Conservation (phyloP, 2,113 vertebrate genomes). For the Tragelaphus imberbis region DNA sequence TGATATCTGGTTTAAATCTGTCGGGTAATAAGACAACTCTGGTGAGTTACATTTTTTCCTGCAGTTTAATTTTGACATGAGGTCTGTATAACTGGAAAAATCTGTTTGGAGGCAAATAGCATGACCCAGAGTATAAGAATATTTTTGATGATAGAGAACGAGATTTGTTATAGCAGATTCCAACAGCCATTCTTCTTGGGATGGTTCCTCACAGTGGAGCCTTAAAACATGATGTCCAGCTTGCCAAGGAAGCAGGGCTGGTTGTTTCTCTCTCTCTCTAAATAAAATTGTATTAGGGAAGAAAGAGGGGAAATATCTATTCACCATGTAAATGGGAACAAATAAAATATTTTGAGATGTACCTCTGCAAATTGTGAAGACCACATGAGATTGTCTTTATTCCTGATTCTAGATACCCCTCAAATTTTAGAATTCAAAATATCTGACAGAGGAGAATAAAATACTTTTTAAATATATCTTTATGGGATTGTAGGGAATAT, state of each 20-base stretch:
- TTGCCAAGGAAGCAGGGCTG: background rate
- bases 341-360: background rate
- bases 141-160: constrained; percentile 33
- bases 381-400: background rate
- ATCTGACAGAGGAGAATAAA: background rate
- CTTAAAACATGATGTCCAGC: background rate
- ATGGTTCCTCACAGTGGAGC: background rate
- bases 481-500: background rate
- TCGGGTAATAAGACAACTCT: constrained; percentile 10
- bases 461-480: background rate
- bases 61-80: constrained; percentile 42
- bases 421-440: background rate
- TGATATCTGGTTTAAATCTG: constrained; percentile 57
- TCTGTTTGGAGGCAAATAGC: constrained; percentile 39
- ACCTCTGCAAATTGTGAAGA: background rate
- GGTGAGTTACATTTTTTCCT: background rate
- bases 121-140: background rate
- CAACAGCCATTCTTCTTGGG: background rate
- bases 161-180: constrained; percentile 28
- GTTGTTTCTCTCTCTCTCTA: background rate
- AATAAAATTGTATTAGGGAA: background rate
- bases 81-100: constrained; percentile 44
- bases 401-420: background rate
- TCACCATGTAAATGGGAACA: background rate
- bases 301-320: background rate